Conservation (phyloP, 1,140 invertebrate genomes). For the Cydia strobilella region DNA sequence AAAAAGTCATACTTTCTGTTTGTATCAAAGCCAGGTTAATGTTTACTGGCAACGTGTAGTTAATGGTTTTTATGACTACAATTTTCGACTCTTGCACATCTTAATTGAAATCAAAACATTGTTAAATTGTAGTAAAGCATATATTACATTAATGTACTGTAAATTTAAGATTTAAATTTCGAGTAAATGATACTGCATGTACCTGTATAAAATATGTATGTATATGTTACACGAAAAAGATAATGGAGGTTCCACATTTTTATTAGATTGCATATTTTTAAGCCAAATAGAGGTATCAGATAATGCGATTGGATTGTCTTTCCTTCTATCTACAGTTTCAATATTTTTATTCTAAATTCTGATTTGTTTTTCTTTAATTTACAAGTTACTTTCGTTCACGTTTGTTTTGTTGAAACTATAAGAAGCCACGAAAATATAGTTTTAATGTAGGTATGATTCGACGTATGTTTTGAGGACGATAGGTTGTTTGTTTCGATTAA, state of each 20-base stretch:
- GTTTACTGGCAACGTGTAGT: conserved; percentile 21
- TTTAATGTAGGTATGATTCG: no score
- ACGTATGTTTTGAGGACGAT: no score
- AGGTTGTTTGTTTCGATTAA: no score
- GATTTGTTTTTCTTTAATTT: no score
- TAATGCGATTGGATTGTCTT: no score
- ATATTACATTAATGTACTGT: background rate
- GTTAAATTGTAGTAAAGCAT: conserved; percentile 3
- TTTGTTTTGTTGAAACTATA: no score
- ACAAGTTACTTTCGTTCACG: no score
- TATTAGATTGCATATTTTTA: conserved; percentile 5
- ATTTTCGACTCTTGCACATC: conserved; percentile 26
- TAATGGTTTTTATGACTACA: conserved; percentile 23
- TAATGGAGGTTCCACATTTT: background rate
- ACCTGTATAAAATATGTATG: background rate
- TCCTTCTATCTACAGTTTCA: no score
- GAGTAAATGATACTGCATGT: background rate
- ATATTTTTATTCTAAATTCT: no score
- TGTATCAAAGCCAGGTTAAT: conserved; percentile 23
- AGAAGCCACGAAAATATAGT: no score
- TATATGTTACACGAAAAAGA: background rate
- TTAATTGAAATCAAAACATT: conserved; percentile 6
- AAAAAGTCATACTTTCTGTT: conserved; percentile 22
- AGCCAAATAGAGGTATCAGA: background rate
- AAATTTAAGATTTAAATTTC: background rate